Evolutionary conservation across 1,140 invertebrate genomes (phyloP).

Genomic region (Penaeus indicus): DNA sequence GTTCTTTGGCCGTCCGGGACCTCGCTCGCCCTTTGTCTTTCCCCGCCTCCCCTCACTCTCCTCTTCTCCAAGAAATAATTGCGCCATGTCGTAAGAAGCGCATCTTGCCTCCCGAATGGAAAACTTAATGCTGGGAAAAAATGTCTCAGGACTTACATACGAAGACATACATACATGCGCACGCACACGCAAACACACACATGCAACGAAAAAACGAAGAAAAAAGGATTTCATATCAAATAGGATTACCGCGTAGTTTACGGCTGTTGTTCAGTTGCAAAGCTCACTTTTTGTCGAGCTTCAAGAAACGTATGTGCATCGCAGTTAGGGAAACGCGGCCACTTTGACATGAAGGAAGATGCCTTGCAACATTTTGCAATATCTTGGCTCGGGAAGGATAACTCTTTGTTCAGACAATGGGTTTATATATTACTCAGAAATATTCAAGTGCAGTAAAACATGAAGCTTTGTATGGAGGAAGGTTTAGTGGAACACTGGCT

Average conservation of each 20-base stretch:
- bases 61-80: neutral
- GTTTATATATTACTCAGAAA: slow-evolving; percentile 35
- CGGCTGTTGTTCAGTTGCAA: slow-evolving; percentile 56
- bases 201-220: neutral
- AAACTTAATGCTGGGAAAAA: slow-evolving; percentile 56
- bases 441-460: slow-evolving; percentile 26
- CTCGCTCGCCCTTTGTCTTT: too few species aligned
- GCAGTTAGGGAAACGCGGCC: slow-evolving; percentile 59
- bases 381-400: slow-evolving; percentile 38
- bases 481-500: neutral
- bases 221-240: slow-evolving; percentile 50
- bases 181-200: too few species aligned
- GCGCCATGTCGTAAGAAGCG: neutral
- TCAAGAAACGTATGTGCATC: slow-evolving; percentile 39
- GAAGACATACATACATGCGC: neutral
- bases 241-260: slow-evolving; percentile 55
- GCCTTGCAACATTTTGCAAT: slow-evolving; percentile 56
- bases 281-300: slow-evolving; percentile 44
- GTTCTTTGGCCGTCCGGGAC: slow-evolving; percentile 48
- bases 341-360: slow-evolving; percentile 59
- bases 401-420: slow-evolving; percentile 41
- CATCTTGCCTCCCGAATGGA: slow-evolving; percentile 52
- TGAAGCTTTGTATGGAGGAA: slow-evolving; percentile 15
- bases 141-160: slow-evolving; percentile 36
- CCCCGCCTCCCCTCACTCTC: too few species aligned